Conservation (phyloP, 1,140 invertebrate genomes). For the Platyura marginata region DNA sequence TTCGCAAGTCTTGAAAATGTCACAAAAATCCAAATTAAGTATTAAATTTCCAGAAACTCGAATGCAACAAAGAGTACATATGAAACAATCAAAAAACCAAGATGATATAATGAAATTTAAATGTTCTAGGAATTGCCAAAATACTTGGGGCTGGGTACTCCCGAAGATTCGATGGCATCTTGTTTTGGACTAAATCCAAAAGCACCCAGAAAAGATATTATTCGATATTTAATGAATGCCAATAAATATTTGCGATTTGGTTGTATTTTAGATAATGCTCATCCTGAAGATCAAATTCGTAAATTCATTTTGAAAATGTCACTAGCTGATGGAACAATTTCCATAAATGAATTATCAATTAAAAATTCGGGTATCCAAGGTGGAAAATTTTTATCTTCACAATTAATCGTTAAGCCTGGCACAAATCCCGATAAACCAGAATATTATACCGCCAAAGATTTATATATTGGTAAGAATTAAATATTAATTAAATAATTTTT, state of each 20-base stretch:
- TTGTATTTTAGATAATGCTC: conserved; percentile 40
- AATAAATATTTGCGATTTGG: conserved; percentile 42
- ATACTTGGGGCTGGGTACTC: conserved; percentile 47
- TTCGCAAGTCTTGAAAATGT: conserved; percentile 12
- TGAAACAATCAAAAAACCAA: no score
- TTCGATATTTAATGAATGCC: conserved; percentile 40
- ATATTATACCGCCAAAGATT: conserved; percentile 45
- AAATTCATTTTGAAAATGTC: conserved; percentile 46
- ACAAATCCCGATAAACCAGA: conserved; percentile 35
- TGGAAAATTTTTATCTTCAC: conserved; percentile 51
- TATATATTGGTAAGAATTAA: conserved; percentile 31
- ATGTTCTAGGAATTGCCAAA: conserved; percentile 33
- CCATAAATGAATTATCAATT: conserved; percentile 37
- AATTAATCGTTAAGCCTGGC: conserved; percentile 44
- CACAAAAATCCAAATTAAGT: conserved; percentile 8
- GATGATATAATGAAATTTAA: no score
- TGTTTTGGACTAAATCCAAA: conserved; percentile 47
- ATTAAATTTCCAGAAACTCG: conserved; percentile 8
- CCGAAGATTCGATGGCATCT: conserved; percentile 52
- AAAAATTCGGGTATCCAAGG: conserved; percentile 45
- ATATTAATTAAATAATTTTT: neutral
- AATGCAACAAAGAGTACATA: conserved; percentile 15
- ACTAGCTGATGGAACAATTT: conserved; percentile 38
- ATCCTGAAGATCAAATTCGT: conserved; percentile 44
- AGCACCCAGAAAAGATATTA: conserved; percentile 43